Evolutionary conservation across 23 tunicate species (phyloP), one percentile per base, ranked within the genome.

Genomic region (Pegea sp.): DNA sequence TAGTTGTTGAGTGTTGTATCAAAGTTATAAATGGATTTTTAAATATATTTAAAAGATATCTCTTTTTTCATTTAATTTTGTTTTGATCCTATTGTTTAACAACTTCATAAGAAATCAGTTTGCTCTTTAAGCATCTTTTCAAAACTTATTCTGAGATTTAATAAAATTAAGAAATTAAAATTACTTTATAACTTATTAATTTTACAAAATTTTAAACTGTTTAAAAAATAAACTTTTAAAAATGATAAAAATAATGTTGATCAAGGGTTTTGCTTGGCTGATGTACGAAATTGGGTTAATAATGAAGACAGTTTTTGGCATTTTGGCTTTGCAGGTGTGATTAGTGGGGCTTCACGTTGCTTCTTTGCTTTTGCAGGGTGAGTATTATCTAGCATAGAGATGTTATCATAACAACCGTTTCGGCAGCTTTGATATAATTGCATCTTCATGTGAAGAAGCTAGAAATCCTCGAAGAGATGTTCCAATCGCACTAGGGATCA

Each of bases 401-500:
- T 38, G 11, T 38, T 38, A 38, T 8, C 16, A 11, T 8, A 38
- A 38, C 16, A 8, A 8, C 11, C 16, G 16, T 56, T 26, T 56
- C 0, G 44, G 42, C 27, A 72, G 80, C 25, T 72, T 72, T 42
- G 80, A 72, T 50, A 60, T 72, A 13, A 63, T 72, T 13, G 80
- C 80, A 11, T 72, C 80, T 29, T 72, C 80, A 4, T 72, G 80
- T 30, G 80, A 72, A 34, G 80, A 72, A 52, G 80, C 80, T 13
- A 57, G 70, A 20, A 72, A 72, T 33, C 80, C 80, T 0, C 34
- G 54, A 50, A 46, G 80, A 5, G 80, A 72, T 26, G 56, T 72
- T 21, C 80, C 80, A 52, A 54, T 72, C 18, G 70, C 80, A 0
- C 52, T 72, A 0, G 80, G 65, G 5, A 28, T 72, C 55, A 72